A percentile compares a stretch with the other conserved stretches of the same genome.
Conservation (phyloP, 2,113 vertebrate species). For the Gymnobelideus leadbeateri region DNA sequence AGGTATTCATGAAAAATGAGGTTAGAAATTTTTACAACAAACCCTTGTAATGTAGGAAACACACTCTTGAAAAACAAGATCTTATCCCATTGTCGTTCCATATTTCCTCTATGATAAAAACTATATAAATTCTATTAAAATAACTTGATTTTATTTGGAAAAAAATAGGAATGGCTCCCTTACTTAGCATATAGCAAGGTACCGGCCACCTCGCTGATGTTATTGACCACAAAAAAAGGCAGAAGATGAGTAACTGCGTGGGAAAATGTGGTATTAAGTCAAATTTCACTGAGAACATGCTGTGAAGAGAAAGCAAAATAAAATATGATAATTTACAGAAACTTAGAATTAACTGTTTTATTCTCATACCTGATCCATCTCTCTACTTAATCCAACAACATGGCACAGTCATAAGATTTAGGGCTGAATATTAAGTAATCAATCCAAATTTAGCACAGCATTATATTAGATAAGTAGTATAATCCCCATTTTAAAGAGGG, state of each 20-base stretch:
- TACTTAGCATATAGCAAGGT: neutral
- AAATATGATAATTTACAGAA: neutral
- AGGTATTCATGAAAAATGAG: neutral
- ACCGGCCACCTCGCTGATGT: neutral
- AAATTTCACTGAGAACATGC: neutral
- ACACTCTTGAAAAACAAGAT: neutral
- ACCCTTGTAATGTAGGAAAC: neutral
- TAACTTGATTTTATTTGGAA: neutral
- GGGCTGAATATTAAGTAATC: neutral
- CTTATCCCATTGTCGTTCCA: neutral
- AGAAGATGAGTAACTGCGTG: neutral
- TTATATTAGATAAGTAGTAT: neutral
- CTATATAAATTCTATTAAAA: neutral
- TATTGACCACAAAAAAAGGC: too few species aligned
- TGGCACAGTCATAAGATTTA: neutral
- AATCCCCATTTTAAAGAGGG: neutral
- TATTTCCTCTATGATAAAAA: neutral
- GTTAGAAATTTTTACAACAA: neutral
- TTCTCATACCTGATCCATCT: neutral
- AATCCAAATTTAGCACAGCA: neutral
- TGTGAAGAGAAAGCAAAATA: neutral
- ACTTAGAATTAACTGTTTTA: neutral
- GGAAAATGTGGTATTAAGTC: neutral
- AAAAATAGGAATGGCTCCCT: neutral
- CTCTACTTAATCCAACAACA: neutral